Base-by-base conservation (phyloP, 2,888 invertebrate species). In the Aspidapion aeneum region DNA sequence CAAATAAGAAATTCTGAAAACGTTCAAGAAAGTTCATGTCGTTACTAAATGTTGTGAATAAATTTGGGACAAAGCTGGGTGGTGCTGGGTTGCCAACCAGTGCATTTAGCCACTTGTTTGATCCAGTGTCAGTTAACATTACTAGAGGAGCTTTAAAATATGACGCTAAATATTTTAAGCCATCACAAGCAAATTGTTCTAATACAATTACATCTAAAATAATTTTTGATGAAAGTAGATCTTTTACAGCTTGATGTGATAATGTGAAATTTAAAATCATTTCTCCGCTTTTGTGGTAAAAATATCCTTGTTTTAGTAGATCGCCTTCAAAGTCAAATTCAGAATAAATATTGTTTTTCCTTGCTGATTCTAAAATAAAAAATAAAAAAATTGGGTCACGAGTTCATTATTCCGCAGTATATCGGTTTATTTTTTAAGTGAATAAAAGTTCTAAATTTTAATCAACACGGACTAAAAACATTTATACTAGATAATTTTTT, bases 11-110 rank as follows among this genome's bases (percentile, higher is more conserved):
- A 54, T 69, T 69, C 19, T 63, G 58, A 50, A 68, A 5, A 57
- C 69, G 18, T 57, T 69, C 66, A 18, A 61, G 57, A 55, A 66
- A 69, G 18, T 63, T 61, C 68, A 68, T 68, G 50, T 56, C 61
- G 22, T 60, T 54, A 22, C 67, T 63, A 18, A 63, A 63, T 20
- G 61, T 63, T 18, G 81, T 67, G 63, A 81, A 79, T 17, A 79
- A 78, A 57, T 83, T 81, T 0, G 85, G 83, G 21, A 83, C 79
- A 74, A 81, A 83, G 0, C 84, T 81, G 71, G 81, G 81, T 0
- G 82, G 80, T 1, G 76, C 76, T 1, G 84, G 80, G 57, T 81
- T 75, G 1, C 83, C 84, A 73, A 83, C 79, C 66, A 81, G 77
- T 63, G 80, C 79, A 61, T 82, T 82, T 68, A 82, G 79, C 70